Evolutionary conservation across 2,113 vertebrate species (phyloP).

Genomic region (Leptobrachium leishanense): DNA sequence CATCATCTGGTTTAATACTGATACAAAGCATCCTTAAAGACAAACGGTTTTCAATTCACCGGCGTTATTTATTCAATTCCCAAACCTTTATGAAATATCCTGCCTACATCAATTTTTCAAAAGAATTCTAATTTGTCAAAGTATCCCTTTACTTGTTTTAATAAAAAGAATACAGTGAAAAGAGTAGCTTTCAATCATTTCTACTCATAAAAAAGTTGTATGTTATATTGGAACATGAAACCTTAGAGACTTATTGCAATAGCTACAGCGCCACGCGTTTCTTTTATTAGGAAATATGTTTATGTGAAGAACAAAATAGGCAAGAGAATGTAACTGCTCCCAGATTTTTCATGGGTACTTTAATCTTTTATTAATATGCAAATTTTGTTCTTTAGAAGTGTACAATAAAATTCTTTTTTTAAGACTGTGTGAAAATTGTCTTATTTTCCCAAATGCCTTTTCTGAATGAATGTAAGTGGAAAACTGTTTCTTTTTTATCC

Average conservation of each 20-base stretch:
- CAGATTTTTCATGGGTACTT: conserved; percentile 68
- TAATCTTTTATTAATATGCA: conserved; percentile 77
- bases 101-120: conserved; percentile 46
- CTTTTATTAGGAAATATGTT: conserved; percentile 67
- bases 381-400: conserved; percentile 69
- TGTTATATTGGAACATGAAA: conserved; percentile 58
- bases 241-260: conserved; percentile 59
- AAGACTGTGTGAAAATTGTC: conserved; percentile 65
- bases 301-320: conserved; percentile 66
- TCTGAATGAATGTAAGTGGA: conserved; percentile 66
- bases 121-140: conserved; percentile 53
- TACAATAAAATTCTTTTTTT: conserved; percentile 58
- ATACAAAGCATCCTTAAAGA: conserved; percentile 2
- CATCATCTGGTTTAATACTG: conserved; percentile 11
- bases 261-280: conserved; percentile 56
- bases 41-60: conserved; percentile 19
- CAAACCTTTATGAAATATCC: conserved; percentile 19
- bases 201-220: conserved; percentile 56
- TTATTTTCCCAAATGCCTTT: conserved; percentile 66
- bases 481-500: conserved; percentile 65
- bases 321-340: conserved; percentile 66
- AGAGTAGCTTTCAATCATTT: conserved; percentile 52
- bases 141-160: conserved; percentile 59
- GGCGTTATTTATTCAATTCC: conserved; percentile 28
- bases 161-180: conserved; percentile 53